A percentile compares a stretch with the other conserved stretches of the same genome.
Conservation (phyloP, 2,113 vertebrate species). For the Rhinoderma darwinii region DNA sequence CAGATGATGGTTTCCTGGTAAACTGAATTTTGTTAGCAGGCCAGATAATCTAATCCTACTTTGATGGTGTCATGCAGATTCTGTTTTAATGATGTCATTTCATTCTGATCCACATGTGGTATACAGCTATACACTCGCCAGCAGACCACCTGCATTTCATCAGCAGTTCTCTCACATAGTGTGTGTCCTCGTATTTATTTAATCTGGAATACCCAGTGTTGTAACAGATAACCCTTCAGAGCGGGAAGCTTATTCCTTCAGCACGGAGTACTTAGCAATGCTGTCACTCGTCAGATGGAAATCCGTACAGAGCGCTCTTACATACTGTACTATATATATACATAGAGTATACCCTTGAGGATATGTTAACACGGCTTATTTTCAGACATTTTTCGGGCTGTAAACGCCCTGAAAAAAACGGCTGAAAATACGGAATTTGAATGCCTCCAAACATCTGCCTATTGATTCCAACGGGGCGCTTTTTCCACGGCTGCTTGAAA, state of each 20-base stretch:
- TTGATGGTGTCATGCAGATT: constrained; percentile 51
- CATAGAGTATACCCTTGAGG: too few species aligned
- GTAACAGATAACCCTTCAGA: constrained; percentile 37
- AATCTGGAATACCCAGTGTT: constrained; percentile 30
- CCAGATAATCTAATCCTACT: constrained; percentile 32
- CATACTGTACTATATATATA: background rate
- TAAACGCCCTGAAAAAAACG: too few species aligned
- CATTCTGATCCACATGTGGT: constrained; percentile 49
- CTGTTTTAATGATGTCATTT: constrained; percentile 51
- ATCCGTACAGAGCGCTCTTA: background rate
- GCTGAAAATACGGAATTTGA: too few species aligned
- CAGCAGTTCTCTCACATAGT: constrained; percentile 4
- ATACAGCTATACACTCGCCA: constrained; percentile 33
- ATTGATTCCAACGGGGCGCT: too few species aligned
- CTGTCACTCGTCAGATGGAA: constrained; percentile 30
- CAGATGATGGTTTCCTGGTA: constrained; percentile 17
- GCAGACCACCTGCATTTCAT: constrained; percentile 47
- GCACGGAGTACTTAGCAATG: background rate
- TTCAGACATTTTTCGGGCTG: too few species aligned
- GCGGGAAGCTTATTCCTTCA: constrained; percentile 13
- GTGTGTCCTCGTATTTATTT: constrained; percentile 39
- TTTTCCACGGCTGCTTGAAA: too few species aligned
- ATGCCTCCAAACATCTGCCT: too few species aligned
- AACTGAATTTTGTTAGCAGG: background rate
- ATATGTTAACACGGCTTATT: too few species aligned